Conservation (phyloP, 2,888 invertebrate genomes). For the Nebria brevicollis region DNA sequence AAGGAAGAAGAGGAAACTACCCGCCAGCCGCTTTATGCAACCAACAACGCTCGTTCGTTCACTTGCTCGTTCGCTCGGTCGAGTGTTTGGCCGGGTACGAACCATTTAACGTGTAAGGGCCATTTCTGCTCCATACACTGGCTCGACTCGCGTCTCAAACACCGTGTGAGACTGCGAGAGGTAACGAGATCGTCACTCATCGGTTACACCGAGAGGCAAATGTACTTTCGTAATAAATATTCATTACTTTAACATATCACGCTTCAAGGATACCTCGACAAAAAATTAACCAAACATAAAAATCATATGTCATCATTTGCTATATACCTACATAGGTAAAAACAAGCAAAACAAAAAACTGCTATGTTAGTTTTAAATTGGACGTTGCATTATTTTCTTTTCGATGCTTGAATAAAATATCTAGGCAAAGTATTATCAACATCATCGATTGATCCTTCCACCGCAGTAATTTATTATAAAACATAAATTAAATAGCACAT, state of each 20-base stretch:
- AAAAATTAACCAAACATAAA: conserved; percentile 1
- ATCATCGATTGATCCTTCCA: too few species aligned
- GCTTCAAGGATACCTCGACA: conserved; percentile 2
- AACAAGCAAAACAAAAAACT: not conserved
- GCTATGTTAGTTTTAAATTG: not conserved
- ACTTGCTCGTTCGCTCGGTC: not conserved
- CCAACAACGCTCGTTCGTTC: conserved; percentile 12
- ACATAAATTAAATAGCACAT: too few species aligned
- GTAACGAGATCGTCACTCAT: conserved; percentile 32
- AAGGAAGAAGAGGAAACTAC: not conserved
- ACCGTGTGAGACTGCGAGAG: not conserved
- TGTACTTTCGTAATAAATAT: conserved; percentile 32
- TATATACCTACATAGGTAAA: not conserved
- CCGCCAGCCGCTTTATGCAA: conserved; percentile 4
- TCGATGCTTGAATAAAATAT: too few species aligned
- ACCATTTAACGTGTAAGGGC: conserved; percentile 1
- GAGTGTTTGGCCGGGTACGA: not conserved
- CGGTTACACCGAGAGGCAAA: conserved; percentile 16
- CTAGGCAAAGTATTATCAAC: too few species aligned
- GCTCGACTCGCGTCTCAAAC: conserved; percentile 1
- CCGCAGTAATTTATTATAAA: too few species aligned
- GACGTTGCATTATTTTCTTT: too few species aligned
- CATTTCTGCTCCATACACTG: not conserved
- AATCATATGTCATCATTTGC: not conserved
- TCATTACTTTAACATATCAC: conserved; percentile 32